Evolutionary conservation across 1,140 invertebrate species (phyloP), one percentile per base, ranked within the genome.

Genomic region (Macrocentrus cingulum): DNA sequence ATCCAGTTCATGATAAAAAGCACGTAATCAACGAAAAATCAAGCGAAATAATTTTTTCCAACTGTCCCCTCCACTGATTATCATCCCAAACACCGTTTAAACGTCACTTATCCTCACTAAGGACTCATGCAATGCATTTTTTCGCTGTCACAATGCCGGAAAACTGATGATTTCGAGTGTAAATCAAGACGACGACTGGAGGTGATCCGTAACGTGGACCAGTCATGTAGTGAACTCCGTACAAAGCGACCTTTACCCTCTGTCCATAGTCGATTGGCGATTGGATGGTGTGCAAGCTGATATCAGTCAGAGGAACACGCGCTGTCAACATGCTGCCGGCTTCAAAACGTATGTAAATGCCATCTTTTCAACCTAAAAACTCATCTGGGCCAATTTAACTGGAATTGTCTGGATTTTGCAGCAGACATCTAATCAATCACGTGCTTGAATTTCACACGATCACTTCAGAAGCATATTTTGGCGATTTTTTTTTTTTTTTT

Each of bases 211-310:
- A 61, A 68, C 54, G 65, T 62, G 66, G 64, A 59, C 63, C 65
- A 64, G 64, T 73, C 65, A 73, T 74, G 72, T 70, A 65, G 68
- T 67, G 55, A 54, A 66, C 66, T 68, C 57, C 57, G 60, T 54
- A 64, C 56, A 57, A 56, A 48, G 32, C 67, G 72, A 74, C 75
- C 76, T 76, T 78, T 76, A 72, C 67, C 69, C 74, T 64, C 56
- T 56, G 61, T 60, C 65, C 58, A 62, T 62, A 61, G 68, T 66
- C 56, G 57, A 68, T 57, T 57, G 57, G 66, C 60, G 67, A 75
- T 71, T 68, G 67, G 71, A 73, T 64, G 66, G 63, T 62, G 67
- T 58, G 68, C 56, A 42, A 39, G 46, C 57, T 66, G 67, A 68
- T 78, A 77, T 72, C 73, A 65, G 49, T 60, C 25, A 48, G 37